Evolutionary conservation across 2,113 vertebrate genomes (phyloP).

Genomic region (Vidua macroura): DNA sequence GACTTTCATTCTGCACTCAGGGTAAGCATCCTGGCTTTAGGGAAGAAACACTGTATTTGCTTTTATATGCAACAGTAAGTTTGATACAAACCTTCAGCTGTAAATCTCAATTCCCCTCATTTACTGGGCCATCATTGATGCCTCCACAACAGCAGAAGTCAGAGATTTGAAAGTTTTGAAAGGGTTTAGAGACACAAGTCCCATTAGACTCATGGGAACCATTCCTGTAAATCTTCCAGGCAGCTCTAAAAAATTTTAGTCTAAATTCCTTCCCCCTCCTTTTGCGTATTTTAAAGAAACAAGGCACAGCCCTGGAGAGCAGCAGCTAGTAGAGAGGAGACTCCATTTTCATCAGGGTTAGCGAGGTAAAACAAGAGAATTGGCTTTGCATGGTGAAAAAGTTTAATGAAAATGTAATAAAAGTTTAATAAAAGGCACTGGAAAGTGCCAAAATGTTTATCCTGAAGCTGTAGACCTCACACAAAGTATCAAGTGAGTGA

Average conservation of each 20-base stretch:
- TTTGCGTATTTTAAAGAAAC: not conserved
- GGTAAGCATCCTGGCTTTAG: slow-evolving; percentile 22
- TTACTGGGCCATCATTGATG: not conserved
- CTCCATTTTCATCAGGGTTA: accelerated
- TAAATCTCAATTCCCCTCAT: slow-evolving; percentile 32
- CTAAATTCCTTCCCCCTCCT: not conserved
- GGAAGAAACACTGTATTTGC: slow-evolving; percentile 19
- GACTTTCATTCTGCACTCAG: slow-evolving; percentile 7
- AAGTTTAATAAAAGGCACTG: not conserved
- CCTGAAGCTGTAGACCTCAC: not conserved
- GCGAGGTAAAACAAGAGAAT: not conserved
- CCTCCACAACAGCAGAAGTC: slow-evolving; percentile 2
- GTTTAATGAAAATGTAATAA: not conserved
- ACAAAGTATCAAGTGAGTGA: accelerated
- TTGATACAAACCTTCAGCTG: slow-evolving; percentile 36
- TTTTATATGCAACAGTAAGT: slow-evolving; percentile 9
- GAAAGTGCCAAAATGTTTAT: not conserved
- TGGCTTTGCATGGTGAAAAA: not conserved
- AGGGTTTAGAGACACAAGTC: slow-evolving; percentile 9
- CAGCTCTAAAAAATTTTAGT: not conserved
- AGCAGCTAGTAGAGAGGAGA: not conserved
- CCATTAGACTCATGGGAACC: not conserved
- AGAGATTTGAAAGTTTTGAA: slow-evolving; percentile 9
- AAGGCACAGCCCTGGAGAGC: not conserved
- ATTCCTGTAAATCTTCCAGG: not conserved